Evolutionary conservation across 2,888 invertebrate species (phyloP).

Genomic region (Drosophila conformis): DNA sequence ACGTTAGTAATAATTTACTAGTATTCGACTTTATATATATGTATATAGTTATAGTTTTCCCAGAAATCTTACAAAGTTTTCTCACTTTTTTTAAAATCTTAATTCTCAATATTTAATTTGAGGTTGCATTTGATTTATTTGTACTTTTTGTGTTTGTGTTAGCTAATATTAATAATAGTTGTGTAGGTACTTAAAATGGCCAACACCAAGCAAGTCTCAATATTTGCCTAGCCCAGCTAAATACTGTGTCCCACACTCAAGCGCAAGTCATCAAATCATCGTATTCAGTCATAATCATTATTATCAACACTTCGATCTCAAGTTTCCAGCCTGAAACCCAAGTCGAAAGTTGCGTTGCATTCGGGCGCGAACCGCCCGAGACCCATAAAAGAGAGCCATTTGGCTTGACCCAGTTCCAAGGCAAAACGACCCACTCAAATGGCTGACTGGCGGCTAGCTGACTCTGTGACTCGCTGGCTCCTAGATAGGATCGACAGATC

Average conservation of each 20-base stretch:
- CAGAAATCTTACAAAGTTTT: not conserved
- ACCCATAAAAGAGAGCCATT: conserved; percentile 59
- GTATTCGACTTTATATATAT: too few species aligned
- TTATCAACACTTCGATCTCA: conserved; percentile 33
- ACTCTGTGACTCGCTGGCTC: conserved; percentile 27
- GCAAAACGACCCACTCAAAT: conserved; percentile 55
- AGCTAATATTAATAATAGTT: too few species aligned
- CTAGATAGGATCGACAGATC: conserved; percentile 20
- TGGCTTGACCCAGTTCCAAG: conserved; percentile 64
- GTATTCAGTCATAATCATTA: conserved; percentile 39
- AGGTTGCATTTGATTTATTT: not conserved
- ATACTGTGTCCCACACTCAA: conserved; percentile 20
- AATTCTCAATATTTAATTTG: not conserved
- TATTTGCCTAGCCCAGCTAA: not conserved
- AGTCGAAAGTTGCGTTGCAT: conserved; percentile 13
- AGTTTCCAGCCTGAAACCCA: conserved; percentile 27
- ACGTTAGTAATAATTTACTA: not conserved
- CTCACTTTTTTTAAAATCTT: not conserved
- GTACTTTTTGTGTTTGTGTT: not conserved
- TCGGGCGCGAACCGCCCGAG: conserved; percentile 19
- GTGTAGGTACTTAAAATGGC: not conserved
- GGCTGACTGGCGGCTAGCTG: conserved; percentile 52
- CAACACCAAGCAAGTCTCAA: not conserved
- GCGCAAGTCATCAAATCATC: conserved; percentile 9
- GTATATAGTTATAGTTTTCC: not conserved